A percentile compares a stretch with the other conserved stretches of the same genome.
phyloP scores from a whole-genome alignment of 2,113 vertebrate genomes.

The Callopanchax toddi region DNA sequence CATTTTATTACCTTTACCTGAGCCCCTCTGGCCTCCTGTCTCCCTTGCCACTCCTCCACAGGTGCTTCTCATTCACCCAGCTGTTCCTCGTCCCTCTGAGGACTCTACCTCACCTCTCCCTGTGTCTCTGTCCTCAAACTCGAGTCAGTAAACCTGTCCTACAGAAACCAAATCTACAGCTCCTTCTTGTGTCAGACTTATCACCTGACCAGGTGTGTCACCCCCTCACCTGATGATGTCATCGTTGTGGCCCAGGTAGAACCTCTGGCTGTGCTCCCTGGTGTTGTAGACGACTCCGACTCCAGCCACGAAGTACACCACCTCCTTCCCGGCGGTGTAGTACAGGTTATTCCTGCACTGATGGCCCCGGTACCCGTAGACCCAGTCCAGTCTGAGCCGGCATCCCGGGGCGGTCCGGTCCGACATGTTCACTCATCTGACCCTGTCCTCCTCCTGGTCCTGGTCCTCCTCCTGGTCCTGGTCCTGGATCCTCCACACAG shows the following conservation, averaged over 20 bases:
- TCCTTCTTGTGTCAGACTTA: neutral
- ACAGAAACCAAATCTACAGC: neutral
- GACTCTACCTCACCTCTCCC: no score
- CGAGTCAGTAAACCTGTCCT: neutral
- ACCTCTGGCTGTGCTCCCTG: conserved; percentile 95
- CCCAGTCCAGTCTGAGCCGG: conserved; percentile 95
- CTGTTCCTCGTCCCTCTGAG: no score
- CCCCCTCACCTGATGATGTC: conserved; percentile 95
- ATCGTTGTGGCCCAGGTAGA: conserved; percentile 96
- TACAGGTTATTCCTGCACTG: conserved; percentile 99
- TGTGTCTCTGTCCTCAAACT: neutral
- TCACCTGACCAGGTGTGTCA: conserved; percentile 32
- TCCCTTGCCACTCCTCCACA: no score
- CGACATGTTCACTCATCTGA: conserved; percentile 80
- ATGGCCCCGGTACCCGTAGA: conserved; percentile 96
- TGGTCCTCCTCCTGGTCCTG: neutral
- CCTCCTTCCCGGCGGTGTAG: conserved; percentile 95
- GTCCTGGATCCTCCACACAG: neutral
- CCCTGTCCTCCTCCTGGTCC: neutral
- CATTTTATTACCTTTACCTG: no score
- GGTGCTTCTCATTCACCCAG: no score
- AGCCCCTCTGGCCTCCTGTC: no score
- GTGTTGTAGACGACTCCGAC: conserved; percentile 97
- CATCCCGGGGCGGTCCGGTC: conserved; percentile 93
- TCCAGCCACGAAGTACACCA: conserved; percentile 97